Evolutionary conservation across 2,113 vertebrate species (phyloP).

Genomic region (Trinectes maculatus): DNA sequence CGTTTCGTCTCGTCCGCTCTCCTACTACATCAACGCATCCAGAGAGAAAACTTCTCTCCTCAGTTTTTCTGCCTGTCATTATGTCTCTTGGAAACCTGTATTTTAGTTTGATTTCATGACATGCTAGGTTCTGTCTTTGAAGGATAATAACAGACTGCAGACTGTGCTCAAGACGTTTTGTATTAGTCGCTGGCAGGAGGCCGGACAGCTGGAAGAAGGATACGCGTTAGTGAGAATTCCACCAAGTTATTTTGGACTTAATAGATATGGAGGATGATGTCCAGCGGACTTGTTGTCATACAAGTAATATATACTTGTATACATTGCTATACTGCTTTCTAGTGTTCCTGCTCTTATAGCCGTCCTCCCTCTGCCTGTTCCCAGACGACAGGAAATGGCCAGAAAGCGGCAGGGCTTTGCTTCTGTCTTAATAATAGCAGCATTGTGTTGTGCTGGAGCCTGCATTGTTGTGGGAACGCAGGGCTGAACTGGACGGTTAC

Average conservation of each 20-base stretch:
- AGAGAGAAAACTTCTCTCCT: constrained; percentile 27
- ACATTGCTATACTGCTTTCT: constrained; percentile 17
- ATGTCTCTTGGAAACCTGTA: constrained; percentile 46
- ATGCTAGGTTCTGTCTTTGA: constrained; percentile 55
- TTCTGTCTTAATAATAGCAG: constrained; percentile 77
- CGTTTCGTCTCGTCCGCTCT: constrained; percentile 22
- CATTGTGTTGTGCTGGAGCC: constrained; percentile 72
- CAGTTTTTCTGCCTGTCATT: constrained; percentile 53
- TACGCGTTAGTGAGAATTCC: constrained; percentile 38
- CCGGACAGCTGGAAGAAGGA: constrained; percentile 51
- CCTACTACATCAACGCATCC: constrained; percentile 34
- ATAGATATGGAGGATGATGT: constrained; percentile 1
- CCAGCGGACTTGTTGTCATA: background rate
- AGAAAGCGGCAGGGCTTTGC: constrained; percentile 61
- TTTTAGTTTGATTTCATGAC: constrained; percentile 60
- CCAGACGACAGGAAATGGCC: constrained; percentile 74
- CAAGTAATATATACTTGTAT: background rate
- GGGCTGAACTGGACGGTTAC: constrained; percentile 39
- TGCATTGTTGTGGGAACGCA: constrained; percentile 75
- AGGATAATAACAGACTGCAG: constrained; percentile 66
- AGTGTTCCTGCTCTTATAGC: constrained; percentile 39
- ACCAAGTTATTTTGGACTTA: constrained; percentile 16
- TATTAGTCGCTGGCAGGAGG: constrained; percentile 59
- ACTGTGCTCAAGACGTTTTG: constrained; percentile 31
- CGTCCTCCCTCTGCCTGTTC: constrained; percentile 50